Evolutionary conservation across 2,797 vertebrate species (phyloP), one percentile per base, ranked within the genome.

Genomic region (Pangasius mekongensis): DNA sequence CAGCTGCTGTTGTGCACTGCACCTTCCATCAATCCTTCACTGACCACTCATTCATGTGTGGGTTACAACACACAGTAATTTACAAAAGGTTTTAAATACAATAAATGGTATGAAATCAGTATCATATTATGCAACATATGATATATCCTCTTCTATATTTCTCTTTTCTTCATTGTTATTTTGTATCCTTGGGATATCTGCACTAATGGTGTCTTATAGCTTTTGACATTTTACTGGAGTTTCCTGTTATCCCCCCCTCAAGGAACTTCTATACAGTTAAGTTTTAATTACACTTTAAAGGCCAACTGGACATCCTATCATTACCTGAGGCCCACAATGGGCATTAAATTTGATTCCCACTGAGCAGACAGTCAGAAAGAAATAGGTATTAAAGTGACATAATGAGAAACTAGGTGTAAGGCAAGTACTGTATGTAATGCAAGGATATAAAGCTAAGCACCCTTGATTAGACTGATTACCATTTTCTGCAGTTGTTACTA

Each of bases 261-360:
- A 62, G 36, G 33, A 62, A 62, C 58, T 62, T 22, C 20, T 24
- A 81, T 52, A 71, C 52, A 64, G 18, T n/a, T 69, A 22, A 73
- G 64, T 80, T 71, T 87, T 71, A 87, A 77, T 76, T 87, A 84
- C 76, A 39, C 73, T 43, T n/a, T 14, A 43, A 60, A 87, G 43
- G 76, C 49, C 74, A 80, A 39, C 33, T 22, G 66, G 39, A 43
- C 64, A 49, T 86, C 67, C 84, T 58, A 43, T 82, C 87, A 86
- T 71, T 86, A 73, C 54, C 30, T 69, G 56, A 78, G 83, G 67
- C 22, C 43, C 39, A n/a, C 14, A 64, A 16, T 62, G 85, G 20
- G 49, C 22, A 52, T 84, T 47, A 62, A 71, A 62, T 74, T 33
- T 83, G 36, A 74, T 64, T 69, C 73, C 74, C 87, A 33, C 27